Base-by-base conservation (phyloP, 2,888 invertebrate species). In the Eilema depressum region DNA sequence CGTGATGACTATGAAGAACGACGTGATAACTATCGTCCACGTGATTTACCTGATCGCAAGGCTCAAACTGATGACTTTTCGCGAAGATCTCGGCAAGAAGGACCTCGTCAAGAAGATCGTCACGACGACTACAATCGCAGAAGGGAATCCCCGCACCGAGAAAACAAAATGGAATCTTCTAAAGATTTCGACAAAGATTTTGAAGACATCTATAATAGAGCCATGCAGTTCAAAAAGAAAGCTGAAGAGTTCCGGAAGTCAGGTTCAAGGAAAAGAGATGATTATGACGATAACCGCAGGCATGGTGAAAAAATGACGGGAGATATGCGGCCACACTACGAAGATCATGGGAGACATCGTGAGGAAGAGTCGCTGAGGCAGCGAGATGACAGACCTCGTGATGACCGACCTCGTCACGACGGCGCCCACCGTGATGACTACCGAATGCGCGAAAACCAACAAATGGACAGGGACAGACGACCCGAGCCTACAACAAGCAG, bases 151-250 rank as follows among this genome's bases (percentile, higher is more conserved):
- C 80, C 82, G 1, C 82, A 80, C 14, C 82, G 79, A 4, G 83
- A 83, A 26, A 79, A 70, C 37, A 79, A 78, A 64, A 79, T 76
- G 12, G 78, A 78, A 26, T 41, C 76, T 12, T 76, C 74, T 47
- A 83, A 79, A 53, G 37, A 79, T 25, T 84, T 91, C 41, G 89
- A 94, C 63, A 90, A 89, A 75, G 93, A 93, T 77, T 89, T 93
- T 62, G 91, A 93, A 71, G 91, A 92, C 56, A 89, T 93, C 11
- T 93, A 92, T 78, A 88, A 91, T 66, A 85, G 91, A 68, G 88
- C 93, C 4, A 83, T 89, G n/a, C 91, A 91, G 66, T 90, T 93
- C 67, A 88, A 89, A 12, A 91, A 91, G 73, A 91, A 91, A 73
- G 85, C 92, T 1, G 90, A 93, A 70, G 89, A 92, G 70, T 76